These are phyloP conservation scores for Actias luna DNA, from an alignment of 2,888 invertebrate species.

Conservation along the genomic window DNA sequence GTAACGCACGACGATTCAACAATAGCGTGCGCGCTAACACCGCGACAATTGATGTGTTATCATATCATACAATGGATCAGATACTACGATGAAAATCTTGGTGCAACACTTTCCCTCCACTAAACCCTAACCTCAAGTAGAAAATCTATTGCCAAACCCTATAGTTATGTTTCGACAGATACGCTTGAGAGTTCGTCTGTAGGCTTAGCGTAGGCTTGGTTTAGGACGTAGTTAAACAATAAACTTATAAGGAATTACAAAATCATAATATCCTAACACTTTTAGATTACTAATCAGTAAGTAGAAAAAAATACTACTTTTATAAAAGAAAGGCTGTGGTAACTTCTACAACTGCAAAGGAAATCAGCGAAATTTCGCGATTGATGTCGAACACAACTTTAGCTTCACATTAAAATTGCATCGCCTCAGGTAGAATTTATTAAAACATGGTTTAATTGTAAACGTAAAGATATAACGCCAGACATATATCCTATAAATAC, in stretches of 20 bases:
- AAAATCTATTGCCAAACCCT: neutral
- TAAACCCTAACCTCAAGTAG: neutral
- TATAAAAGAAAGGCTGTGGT: neutral
- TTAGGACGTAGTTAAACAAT: neutral
- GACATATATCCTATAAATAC: neutral
- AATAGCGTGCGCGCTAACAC: neutral
- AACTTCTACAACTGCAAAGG: neutral
- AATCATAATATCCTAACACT: neutral
- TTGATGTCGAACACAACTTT: neutral
- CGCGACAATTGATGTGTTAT: no score
- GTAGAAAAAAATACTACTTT: neutral
- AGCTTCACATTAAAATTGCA: neutral
- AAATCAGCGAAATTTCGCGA: neutral
- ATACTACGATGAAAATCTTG: no score
- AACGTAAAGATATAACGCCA: neutral
- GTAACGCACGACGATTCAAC: no score
- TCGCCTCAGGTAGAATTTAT: neutral
- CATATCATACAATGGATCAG: neutral
- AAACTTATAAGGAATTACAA: neutral
- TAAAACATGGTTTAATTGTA: neutral
- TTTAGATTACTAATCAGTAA: neutral
- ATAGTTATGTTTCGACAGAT: neutral
- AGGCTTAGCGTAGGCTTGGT: no score
- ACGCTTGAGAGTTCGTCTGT: no score
- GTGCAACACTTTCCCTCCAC: no score